Base-by-base conservation (phyloP, 2,113 vertebrate species). In the Xerus inauris region DNA sequence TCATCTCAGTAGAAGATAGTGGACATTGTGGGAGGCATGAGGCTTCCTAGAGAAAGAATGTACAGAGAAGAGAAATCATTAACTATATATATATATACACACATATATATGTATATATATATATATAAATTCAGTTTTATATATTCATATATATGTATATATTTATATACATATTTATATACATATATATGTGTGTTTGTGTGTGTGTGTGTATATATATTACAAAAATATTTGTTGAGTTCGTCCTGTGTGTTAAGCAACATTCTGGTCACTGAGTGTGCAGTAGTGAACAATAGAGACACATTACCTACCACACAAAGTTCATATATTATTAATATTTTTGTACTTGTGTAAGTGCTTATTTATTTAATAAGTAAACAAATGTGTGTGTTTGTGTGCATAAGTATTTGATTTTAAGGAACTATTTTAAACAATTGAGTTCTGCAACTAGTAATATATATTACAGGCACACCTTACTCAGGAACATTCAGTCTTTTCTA, bases 311-410 rank as follows among this genome's bases (percentile, higher is more conserved):
- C 11, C 40, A 40, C 16, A 5, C 90, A 45, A 28, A 38, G 64
- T 24, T 73, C 32, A 42, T 1, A 8, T 35, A 20, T 40, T 65
- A 71, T 40, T 65, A 71, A 24, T 12, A 5, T 45, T 87, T 87
- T 72, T 14, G 38, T 81, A 45, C 59, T 72, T 82, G 88, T 64
- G 0, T 54, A 51, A 40, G 26, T 42, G 4, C 30, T 54, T 8
- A 47, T 77, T 95, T 85, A 75, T 92, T 47, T 47, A 82, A 12
- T 42, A 89, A 77, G 35, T 91, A n/a, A 79, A 72, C 77, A 42
- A 11, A 40, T 72, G 24, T 38, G 24, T 38, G 45, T n/a, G n/a
- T 17, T 13, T 9, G 10, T 1, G 81, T 1, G 54, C 4, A 65
- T 1, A 65, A 13, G 9, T 71, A 57, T 76, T 84, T 77, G 89